These are phyloP conservation scores for Lepidocyrtoides sp. DNA, from an alignment of 2,888 invertebrate species.

Conservation along the genomic window DNA sequence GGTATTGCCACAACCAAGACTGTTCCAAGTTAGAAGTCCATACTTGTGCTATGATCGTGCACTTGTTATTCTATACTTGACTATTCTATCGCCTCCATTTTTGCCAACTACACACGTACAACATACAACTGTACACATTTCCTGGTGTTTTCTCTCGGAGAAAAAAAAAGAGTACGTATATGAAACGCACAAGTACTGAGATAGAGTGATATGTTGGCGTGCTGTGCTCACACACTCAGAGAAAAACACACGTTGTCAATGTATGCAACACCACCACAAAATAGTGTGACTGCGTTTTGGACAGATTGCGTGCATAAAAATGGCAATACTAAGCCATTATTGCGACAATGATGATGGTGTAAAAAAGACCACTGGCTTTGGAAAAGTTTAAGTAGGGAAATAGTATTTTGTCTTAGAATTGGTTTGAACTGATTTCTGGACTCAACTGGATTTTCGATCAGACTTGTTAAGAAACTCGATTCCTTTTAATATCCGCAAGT, in stretches of 20 bases:
- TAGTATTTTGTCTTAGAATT: background rate
- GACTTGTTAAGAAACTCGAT: background rate
- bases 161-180: background rate
- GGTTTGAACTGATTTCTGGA: constrained; percentile 9
- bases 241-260: background rate
- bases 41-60: background rate
- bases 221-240: background rate
- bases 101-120: background rate
- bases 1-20: background rate
- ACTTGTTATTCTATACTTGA: background rate
- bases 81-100: background rate
- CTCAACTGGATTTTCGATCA: constrained; percentile 19
- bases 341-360: constrained; percentile 11
- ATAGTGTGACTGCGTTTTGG: background rate
- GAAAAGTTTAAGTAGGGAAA: background rate
- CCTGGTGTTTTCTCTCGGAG: background rate
- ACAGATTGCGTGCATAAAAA: constrained; percentile 13
- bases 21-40: background rate
- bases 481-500: constrained; percentile 7
- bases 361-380: constrained; percentile 8
- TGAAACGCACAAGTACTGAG: background rate
- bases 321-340: background rate
- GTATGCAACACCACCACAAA: background rate
- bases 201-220: background rate
- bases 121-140: background rate